Percentiles rank a stretch among this genome's conserved stretches.
Conservation (phyloP, 2,888 invertebrate species). For the Cerceris rybyensis region DNA sequence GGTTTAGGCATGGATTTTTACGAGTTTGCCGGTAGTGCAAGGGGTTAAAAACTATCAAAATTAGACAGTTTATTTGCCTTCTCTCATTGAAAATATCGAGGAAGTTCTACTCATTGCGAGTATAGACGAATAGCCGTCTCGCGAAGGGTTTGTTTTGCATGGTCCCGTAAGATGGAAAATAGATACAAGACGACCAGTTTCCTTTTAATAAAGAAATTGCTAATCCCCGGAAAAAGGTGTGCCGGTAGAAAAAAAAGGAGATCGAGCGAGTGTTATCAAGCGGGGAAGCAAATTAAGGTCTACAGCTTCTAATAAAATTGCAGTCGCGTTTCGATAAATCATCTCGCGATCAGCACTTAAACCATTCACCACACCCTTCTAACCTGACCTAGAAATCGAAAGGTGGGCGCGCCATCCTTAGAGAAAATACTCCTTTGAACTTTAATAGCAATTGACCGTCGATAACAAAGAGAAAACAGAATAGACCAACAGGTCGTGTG, state of each 20-base stretch:
- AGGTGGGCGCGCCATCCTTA: conserved; percentile 64
- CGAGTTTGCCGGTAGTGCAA: too few species aligned
- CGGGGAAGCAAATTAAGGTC: conserved; percentile 26
- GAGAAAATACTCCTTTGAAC: conserved; percentile 38
- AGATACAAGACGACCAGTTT: neutral
- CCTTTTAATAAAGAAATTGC: neutral
- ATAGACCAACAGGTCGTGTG: neutral
- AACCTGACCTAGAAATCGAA: conserved; percentile 71
- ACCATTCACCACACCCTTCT: conserved; percentile 66
- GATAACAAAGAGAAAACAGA: conserved; percentile 7
- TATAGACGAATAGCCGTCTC: too few species aligned
- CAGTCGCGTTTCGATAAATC: conserved; percentile 51
- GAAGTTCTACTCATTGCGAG: neutral
- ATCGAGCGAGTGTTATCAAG: conserved; percentile 12
- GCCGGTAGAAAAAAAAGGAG: conserved; percentile 17
- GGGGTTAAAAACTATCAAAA: too few species aligned
- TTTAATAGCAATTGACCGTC: conserved; percentile 25
- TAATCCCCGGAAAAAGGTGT: conserved; percentile 25
- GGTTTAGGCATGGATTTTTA: too few species aligned
- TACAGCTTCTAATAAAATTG: conserved; percentile 45
- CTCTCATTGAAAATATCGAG: neutral
- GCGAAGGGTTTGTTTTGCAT: too few species aligned
- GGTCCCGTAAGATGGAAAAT: neutral
- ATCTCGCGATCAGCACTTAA: conserved; percentile 57
- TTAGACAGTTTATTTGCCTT: too few species aligned